phyloP scores from a whole-genome alignment of 2,888 invertebrate genomes.

The Cyrtodaria siliqua region DNA sequence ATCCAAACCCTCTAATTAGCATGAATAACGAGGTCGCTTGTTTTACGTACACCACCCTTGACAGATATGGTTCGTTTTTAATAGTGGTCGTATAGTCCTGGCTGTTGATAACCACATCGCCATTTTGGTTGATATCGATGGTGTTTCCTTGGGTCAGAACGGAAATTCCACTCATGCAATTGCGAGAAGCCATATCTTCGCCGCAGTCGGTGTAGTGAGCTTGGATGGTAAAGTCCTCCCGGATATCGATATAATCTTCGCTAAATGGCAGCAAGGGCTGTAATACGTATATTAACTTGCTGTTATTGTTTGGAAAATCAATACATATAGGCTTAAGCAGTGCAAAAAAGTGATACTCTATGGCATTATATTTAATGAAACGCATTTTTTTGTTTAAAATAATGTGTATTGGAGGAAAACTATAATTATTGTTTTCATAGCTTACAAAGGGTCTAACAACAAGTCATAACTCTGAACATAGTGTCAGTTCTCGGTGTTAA shows the following conservation, averaged over 20 bases:
- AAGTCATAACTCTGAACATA: too few relatives aligned
- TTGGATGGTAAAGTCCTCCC: slow-evolving; percentile 9
- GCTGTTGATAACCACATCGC: slow-evolving; percentile 53
- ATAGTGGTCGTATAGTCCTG: slow-evolving; percentile 37
- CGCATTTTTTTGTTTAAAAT: too few relatives aligned
- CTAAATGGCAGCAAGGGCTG: neutral
- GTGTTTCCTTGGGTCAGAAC: slow-evolving; percentile 6
- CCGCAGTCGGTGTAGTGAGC: slow-evolving; percentile 2
- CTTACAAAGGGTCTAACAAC: too few relatives aligned
- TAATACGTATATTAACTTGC: too few relatives aligned
- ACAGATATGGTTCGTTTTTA: slow-evolving; percentile 19
- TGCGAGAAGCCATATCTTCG: neutral
- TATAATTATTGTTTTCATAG: too few relatives aligned
- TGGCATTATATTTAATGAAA: too few relatives aligned
- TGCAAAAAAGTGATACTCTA: too few relatives aligned
- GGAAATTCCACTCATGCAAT: slow-evolving; percentile 25
- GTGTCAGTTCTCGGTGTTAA: too few relatives aligned
- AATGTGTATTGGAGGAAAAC: too few relatives aligned
- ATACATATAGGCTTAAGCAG: too few relatives aligned
- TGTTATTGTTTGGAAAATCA: too few relatives aligned
- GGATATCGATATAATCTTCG: neutral
- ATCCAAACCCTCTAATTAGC: slow-evolving; percentile 71
- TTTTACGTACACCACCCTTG: slow-evolving; percentile 62
- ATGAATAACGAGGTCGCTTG: slow-evolving; percentile 64
- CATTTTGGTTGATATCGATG: slow-evolving; percentile 5